Base-by-base conservation (phyloP, 2,113 vertebrate genomes). In the Cynoglossus semilaevis region DNA sequence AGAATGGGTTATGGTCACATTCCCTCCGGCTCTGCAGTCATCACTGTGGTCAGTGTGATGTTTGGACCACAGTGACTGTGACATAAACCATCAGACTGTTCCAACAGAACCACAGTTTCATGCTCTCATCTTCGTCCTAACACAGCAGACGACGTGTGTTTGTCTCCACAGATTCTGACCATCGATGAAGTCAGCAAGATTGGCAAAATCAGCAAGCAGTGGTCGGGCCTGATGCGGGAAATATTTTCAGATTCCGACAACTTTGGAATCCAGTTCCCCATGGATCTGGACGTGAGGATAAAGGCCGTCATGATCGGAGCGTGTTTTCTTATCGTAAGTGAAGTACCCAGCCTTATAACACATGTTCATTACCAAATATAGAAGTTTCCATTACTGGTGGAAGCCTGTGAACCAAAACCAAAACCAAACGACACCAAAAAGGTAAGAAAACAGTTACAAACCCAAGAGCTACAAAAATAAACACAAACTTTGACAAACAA, bases 251-350 rank as follows among this genome's bases (percentile, higher is more conserved):
- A 96, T 14, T 9, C 90, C 0, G 95, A 98, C 88, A 96, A 96
- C 81, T 98, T 98, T 79, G 95, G 94, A 1, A 90, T 98, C 77
- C 91, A 93, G 69, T 98, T 98, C 58, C 96, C 96, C 1, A 78
- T 93, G 82, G 94, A 98, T 53, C 90, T 98, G 9, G 94, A 98
- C 43, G 93, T 97, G 73, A 94, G 89, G 73, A 93, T 97, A 82
- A 98, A 98, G 81, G 95, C 95, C 7, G 93, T 94, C 15, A 92
- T 98, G 94, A 83, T 98, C 0, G 94, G 94, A 0, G 94, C 94
- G 1, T 97, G 94, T 75, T 98, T 98, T 71, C 95, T 98, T 52
- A 93, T 98, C 0, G 96, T 98, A 86, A 96, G 96, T 94, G 35
- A 15, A 60, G 36, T 4, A 15, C 36, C 3, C 2, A 7, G 15